Percentiles rank a stretch among this genome's conserved stretches.
Conservation (phyloP, 2,113 vertebrate species). For the Aldabrachelys gigantea region DNA sequence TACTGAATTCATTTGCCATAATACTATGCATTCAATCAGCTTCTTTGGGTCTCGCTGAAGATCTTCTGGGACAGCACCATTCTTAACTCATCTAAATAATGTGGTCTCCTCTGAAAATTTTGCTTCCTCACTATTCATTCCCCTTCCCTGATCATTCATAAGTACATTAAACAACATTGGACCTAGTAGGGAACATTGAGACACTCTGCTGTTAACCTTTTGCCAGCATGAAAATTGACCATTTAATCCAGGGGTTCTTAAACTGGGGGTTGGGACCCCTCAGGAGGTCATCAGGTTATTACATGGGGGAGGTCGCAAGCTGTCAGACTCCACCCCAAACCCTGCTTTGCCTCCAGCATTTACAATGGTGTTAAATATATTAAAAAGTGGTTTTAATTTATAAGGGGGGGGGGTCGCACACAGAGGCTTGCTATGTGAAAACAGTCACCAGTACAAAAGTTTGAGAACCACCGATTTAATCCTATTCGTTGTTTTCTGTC, state of each 20-base stretch:
- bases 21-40: not conserved
- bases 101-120: not conserved
- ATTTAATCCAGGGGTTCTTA: not conserved
- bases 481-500: accelerated
- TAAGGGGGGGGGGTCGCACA: too few relatives aligned
- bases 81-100: not conserved
- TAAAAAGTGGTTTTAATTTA: too few relatives aligned
- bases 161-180: not conserved
- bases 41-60: not conserved
- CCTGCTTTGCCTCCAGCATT: too few relatives aligned
- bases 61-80: not conserved
- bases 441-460: too few relatives aligned
- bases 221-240: not conserved
- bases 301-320: too few relatives aligned
- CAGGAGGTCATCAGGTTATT: too few relatives aligned
- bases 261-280: too few relatives aligned
- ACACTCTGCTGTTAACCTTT: not conserved
- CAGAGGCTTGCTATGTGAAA: too few relatives aligned
- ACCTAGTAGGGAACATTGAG: not conserved
- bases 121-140: accelerated
- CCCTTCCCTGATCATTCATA: accelerated
- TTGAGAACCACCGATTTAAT: not conserved
- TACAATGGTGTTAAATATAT: too few relatives aligned
- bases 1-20: not conserved
- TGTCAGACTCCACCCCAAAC: too few relatives aligned